Conservation (phyloP, 2,797 vertebrate species). For the Oryzias dopingdopingensis region DNA sequence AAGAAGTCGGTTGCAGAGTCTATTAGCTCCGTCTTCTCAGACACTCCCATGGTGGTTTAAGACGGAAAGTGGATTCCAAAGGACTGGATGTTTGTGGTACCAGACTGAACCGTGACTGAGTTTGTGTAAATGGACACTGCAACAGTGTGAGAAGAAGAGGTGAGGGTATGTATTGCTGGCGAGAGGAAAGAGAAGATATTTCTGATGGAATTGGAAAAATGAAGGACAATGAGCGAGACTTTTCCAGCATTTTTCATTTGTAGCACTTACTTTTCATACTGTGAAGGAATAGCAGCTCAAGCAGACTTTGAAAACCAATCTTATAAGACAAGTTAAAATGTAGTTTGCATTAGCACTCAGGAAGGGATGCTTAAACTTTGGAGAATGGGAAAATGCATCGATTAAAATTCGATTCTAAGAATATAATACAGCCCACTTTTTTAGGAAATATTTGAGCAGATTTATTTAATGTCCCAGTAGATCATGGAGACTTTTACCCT, state of each 20-base stretch:
- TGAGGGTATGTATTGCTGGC: slow-evolving; percentile 34
- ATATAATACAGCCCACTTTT: slow-evolving; percentile 22
- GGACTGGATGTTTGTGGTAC: slow-evolving; percentile 33
- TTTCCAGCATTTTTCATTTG: slow-evolving; percentile 84
- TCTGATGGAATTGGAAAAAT: slow-evolving; percentile 53
- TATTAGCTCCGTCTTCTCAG: slow-evolving; percentile 95
- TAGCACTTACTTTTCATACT: slow-evolving; percentile 86
- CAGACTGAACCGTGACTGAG: slow-evolving; percentile 45
- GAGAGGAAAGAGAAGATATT: slow-evolving; percentile 39
- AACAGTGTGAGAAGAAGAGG: slow-evolving; percentile 29
- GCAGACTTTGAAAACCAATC: slow-evolving; percentile 38
- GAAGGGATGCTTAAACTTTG: slow-evolving; percentile 44
- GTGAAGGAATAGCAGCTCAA: slow-evolving; percentile 73
- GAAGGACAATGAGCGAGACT: slow-evolving; percentile 63
- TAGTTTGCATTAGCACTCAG: slow-evolving; percentile 59
- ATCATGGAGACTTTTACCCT: slow-evolving; percentile 34
- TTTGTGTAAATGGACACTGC: slow-evolving; percentile 50
- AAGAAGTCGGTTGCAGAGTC: slow-evolving; percentile 96
- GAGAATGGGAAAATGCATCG: slow-evolving; percentile 29
- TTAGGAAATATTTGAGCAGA: slow-evolving; percentile 49
- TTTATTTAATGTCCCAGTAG: slow-evolving; percentile 52
- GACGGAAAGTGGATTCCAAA: slow-evolving; percentile 19
- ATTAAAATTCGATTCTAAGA: slow-evolving; percentile 29
- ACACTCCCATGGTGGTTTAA: slow-evolving; percentile 97
- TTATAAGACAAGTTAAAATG: slow-evolving; percentile 26